Base-by-base conservation (phyloP, 2,113 vertebrate genomes). In the Laterallus jamaicensis region DNA sequence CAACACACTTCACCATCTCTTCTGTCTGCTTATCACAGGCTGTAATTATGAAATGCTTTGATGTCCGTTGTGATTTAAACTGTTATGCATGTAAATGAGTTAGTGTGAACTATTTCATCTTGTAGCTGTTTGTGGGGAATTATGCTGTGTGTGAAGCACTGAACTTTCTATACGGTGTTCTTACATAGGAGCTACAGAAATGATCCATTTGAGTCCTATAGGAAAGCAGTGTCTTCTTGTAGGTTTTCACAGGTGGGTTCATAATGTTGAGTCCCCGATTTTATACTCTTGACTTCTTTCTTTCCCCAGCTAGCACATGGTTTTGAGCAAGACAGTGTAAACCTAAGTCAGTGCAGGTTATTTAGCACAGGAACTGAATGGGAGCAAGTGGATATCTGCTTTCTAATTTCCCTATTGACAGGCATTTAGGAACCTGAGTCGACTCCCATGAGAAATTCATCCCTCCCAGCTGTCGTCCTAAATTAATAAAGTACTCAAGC, bases 41-140 rank as follows among this genome's bases (percentile, higher is more conserved):
- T 85, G 31, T 73, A 75, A 22, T 87, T 88, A 73, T 80, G 55
- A 76, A 82, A 79, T 50, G 10, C 16, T 68, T 82, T 82, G 69
- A 78, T 82, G 64, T 26, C 39, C 18, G 26, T 1, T 79, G 84
- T 76, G 66, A 79, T 68, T 91, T 86, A 54, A 79, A 50, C 24
- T 49, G 7, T 52, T 69, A 21, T 55, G 58, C 56, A 24, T 29
- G 19, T 74, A 71, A 64, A 90, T 54, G 49, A 22, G 39, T 68
- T 86, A 63, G 12, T 39, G 19, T 80, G 67, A 58, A 81, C 58
- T 86, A 18, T 35, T 70, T 80, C 4, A 35, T 77, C 59, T 64
- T 71, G 79, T 52, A 71, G 20, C 32, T 83, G 37, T 86, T 95
- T 76, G 35, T 63, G 42, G 39, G 35, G 39, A 64, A 64, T 92